phyloP scores from a whole-genome alignment of 2,113 vertebrate genomes.

The Atrichornis clamosus region DNA sequence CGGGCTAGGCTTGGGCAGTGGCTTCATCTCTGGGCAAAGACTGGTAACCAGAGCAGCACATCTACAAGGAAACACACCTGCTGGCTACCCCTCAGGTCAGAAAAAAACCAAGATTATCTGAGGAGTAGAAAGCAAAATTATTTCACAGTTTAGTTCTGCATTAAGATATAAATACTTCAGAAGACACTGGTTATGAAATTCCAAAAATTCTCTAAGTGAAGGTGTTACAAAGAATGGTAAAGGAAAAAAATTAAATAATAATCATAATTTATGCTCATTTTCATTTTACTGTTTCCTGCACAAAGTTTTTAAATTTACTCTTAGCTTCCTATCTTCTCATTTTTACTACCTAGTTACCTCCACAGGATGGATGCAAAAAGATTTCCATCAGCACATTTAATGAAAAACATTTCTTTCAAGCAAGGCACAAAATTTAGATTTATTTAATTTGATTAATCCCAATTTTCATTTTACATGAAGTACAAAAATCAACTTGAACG shows the following conservation, averaged over 20 bases:
- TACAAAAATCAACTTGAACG: slow-evolving; percentile 63
- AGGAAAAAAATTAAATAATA: slow-evolving; percentile 38
- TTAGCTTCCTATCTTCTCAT: not conserved
- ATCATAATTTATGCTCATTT: slow-evolving; percentile 44
- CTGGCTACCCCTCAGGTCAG: not conserved
- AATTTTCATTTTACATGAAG: slow-evolving; percentile 68
- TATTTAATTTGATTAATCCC: slow-evolving; percentile 66
- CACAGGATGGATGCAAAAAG: slow-evolving; percentile 37
- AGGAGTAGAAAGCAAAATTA: not conserved
- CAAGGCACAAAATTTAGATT: slow-evolving; percentile 81
- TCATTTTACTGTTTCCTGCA: slow-evolving; percentile 15
- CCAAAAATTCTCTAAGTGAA: slow-evolving; percentile 54
- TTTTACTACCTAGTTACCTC: not conserved
- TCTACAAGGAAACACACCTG: not conserved
- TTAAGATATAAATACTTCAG: not conserved
- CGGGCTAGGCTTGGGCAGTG: not conserved
- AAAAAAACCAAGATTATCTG: not conserved
- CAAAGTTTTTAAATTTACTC: slow-evolving; percentile 22
- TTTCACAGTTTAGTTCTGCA: not conserved
- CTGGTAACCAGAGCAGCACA: not conserved
- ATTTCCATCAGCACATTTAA: slow-evolving; percentile 58
- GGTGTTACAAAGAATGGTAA: slow-evolving; percentile 36
- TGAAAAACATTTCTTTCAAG: slow-evolving; percentile 63
- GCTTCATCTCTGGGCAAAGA: not conserved
- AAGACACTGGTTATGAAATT: not conserved